Percentiles rank a stretch among this genome's conserved stretches.
These are phyloP conservation scores for Falco punctatus DNA, from an alignment of 2,113 vertebrate species.

Conservation along the genomic window DNA sequence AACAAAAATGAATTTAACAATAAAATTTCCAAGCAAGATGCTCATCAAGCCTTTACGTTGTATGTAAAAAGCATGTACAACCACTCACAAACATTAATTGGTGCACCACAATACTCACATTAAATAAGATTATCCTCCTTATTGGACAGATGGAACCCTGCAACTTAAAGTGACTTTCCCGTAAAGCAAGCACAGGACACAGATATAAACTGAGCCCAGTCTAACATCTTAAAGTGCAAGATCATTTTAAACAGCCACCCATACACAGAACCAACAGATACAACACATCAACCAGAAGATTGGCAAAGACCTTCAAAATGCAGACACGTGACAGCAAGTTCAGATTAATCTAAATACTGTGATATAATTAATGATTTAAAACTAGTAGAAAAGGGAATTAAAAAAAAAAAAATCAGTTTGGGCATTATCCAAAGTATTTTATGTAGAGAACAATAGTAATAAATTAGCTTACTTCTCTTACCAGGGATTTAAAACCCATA, in stretches of 20 bases:
- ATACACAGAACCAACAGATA: accelerated
- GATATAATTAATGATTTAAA: background rate
- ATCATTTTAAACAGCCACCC: background rate
- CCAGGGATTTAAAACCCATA: background rate
- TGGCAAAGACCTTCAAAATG: background rate
- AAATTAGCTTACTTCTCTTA: background rate
- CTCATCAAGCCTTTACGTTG: background rate
- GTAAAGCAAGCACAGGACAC: background rate
- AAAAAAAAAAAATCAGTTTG: background rate
- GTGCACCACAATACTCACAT: background rate
- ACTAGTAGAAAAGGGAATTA: background rate
- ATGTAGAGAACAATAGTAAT: background rate
- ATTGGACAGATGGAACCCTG: background rate
- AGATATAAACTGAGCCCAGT: background rate
- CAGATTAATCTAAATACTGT: background rate
- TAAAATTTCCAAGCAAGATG: background rate
- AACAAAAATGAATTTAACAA: background rate
- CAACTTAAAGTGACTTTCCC: background rate
- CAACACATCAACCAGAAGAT: background rate
- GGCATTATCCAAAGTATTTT: background rate
- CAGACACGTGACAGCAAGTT: background rate
- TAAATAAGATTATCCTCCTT: background rate
- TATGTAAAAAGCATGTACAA: background rate
- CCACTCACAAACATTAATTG: background rate
- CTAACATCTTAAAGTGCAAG: background rate